Evolutionary conservation across 64 coral and sea anemone genomes (phyloP), one percentile per base, ranked within the genome.

Genomic region (Montipora sp.): DNA sequence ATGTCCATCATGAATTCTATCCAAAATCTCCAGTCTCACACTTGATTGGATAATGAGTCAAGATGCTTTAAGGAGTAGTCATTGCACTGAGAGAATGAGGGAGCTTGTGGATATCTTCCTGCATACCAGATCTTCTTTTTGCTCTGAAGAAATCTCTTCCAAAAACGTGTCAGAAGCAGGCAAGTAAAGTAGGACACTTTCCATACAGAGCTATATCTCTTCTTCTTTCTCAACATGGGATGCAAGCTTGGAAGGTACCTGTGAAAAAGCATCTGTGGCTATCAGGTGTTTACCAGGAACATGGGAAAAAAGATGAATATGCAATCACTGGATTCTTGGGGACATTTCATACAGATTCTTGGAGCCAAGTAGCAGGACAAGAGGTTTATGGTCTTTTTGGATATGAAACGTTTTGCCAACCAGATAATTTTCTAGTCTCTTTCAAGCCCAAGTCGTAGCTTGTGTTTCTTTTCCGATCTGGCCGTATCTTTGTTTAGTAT

Each of bases 1-100:
- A 49, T 88, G 72, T 19, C 87, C 87, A 24, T 88, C 71, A 77
- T 88, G 87, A 73, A 88, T 20, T 15, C 87, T 14, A 49, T 88
- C 87, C n/a, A 88, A 71, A 19, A 77, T 88, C 71, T 88, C 87
- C 51, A 88, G 22, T 19, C 87, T 14, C 87, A 77, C 75, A 19
- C 87, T 51, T 7, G 67, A 88, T 77, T 67, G 71, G 74, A 90
- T 36, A 36, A 36, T 2, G 36, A 36, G 36, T 36, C 36, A 36
- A 36, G 36, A 36, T 36, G 36, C 36, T 36, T 60, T 60, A 15
- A 60, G 59, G 59, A 60, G 8, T 60, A 60, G 59, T 60, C 36
- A 36, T 36, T 36, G 36, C 36, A 36, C 36, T 36, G 36, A 36
- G 36, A 36, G 36, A 36, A 36, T 0, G 36, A 36, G 36, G 2